phyloP scores from a whole-genome alignment of 2,888 invertebrate genomes.

The Cheilosia pagana region DNA sequence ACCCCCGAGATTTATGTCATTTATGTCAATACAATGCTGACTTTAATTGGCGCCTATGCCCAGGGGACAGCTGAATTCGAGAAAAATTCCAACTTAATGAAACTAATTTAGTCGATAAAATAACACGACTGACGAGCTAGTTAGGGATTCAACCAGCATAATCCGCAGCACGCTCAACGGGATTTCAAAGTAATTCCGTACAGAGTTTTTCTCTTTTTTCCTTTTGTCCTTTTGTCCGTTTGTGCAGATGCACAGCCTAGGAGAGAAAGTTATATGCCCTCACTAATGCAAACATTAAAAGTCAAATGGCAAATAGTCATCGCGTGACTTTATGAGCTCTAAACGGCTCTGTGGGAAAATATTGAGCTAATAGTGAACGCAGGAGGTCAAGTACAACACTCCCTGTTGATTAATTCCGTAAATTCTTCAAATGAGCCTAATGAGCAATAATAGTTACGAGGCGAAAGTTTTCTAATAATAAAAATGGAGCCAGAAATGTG shows the following conservation, averaged over 20 bases:
- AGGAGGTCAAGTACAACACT: conserved; percentile 32
- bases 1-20: too few relatives aligned
- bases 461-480: conserved; percentile 57
- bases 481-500: neutral
- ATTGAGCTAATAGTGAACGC: too few relatives aligned
- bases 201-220: neutral
- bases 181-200: conserved; percentile 7
- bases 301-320: conserved; percentile 30
- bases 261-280: conserved; percentile 21
- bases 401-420: conserved; percentile 52
- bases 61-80: too few relatives aligned
- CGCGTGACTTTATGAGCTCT: conserved; percentile 46
- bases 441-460: conserved; percentile 47
- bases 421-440: conserved; percentile 41
- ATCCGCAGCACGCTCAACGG: conserved; percentile 10
- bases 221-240: neutral
- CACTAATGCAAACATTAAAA: conserved; percentile 44
- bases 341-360: neutral
- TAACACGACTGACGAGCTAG: neutral
- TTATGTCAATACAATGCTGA: too few relatives aligned
- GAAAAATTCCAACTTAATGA: too few relatives aligned
- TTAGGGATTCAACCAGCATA: neutral
- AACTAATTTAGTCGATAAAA: too few relatives aligned
- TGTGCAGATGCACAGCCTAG: conserved; percentile 8
- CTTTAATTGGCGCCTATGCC: too few relatives aligned